Evolutionary conservation across 2,113 vertebrate genomes (phyloP), one percentile per base, ranked within the genome.

Genomic region (Promerops cafer): DNA sequence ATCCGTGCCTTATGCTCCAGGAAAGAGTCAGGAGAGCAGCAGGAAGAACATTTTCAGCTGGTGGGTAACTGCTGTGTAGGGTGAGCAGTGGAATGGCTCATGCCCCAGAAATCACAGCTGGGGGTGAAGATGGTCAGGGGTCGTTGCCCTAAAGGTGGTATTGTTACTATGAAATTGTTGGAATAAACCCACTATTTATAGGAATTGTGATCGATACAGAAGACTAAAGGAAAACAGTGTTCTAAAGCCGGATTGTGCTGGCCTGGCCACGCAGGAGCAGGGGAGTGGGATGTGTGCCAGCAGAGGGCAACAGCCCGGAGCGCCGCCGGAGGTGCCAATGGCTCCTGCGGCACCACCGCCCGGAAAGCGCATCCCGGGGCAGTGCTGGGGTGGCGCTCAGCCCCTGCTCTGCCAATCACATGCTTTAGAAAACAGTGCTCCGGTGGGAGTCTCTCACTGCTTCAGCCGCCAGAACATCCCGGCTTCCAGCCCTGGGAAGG

Each of bases 241-340:
- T 27, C 6, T 23, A 6, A 54, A 19, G 12, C 1, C 6, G 2
- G 2, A 0, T 26, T 61, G 40, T 56, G 44, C 37, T 14, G 66
- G 30, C 10, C 9, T 2, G 54, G 1, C 11, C 15, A 15, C n/a
- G 18, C 14, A 3, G 63, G 65, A 40, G 49, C 13, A 13, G 15
- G 15, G 18, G 13, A 39, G 31, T 16, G 30, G 59, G 56, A 60
- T 59, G 10, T 26, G 13, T 28, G 71, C 94, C 96, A 88, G 90
- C 92, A 97, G 94, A 96, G 94, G 96, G 95, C 95, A 90, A 93
- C 52, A 78, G 71, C 22, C 39, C 11, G 0, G 85, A 56, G 74
- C 26, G 40, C 63, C 2, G 13, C 82, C n/a, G 83, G 52, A 18
- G 39, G 1, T 35, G 42, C 64, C 3, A 39, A 2, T 4, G 56